A percentile compares a stretch with the other conserved stretches of the same genome.
phyloP scores from a whole-genome alignment of 2,888 invertebrate species.

The Rhingia campestris region DNA sequence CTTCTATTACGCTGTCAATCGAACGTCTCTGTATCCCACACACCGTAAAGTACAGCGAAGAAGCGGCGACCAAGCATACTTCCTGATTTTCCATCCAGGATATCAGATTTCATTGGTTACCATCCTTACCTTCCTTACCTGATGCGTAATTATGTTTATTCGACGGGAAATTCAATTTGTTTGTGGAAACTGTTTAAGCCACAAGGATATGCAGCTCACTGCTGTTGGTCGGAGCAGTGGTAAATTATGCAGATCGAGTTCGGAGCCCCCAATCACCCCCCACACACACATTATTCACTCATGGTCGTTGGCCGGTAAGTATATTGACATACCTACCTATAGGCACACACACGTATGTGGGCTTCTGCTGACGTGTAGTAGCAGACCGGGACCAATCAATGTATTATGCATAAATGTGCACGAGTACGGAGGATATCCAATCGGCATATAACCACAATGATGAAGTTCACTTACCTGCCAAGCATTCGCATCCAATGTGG shows the following conservation, averaged over 20 bases:
- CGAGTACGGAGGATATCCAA: slow-evolving; percentile 25
- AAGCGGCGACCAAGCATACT: slow-evolving; percentile 62
- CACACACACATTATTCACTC: slow-evolving; percentile 37
- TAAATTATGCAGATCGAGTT: slow-evolving; percentile 69
- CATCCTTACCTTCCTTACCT: slow-evolving; percentile 41
- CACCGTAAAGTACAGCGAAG: neutral
- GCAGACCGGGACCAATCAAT: slow-evolving; percentile 28
- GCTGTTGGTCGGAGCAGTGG: slow-evolving; percentile 51
- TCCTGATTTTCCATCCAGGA: slow-evolving; percentile 64
- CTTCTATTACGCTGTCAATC: slow-evolving; percentile 24
- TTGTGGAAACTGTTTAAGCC: slow-evolving; percentile 65
- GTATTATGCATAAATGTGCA: slow-evolving; percentile 60
- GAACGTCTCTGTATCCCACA: neutral
- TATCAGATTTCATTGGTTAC: slow-evolving; percentile 71
- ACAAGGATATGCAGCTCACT: slow-evolving; percentile 57
- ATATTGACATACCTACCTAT: too few relatives aligned
- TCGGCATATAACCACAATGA: slow-evolving; percentile 23
- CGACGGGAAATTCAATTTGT: slow-evolving; percentile 75
- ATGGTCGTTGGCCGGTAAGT: neutral
- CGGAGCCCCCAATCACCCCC: slow-evolving; percentile 5
- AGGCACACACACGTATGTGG: neutral
- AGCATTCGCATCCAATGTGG: slow-evolving; percentile 84
- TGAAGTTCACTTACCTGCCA: slow-evolving; percentile 83
- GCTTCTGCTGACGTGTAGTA: slow-evolving; percentile 9
- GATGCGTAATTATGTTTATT: slow-evolving; percentile 75